These are phyloP conservation scores for Masticophis lateralis DNA, from an alignment of 2,797 vertebrate genomes.

Conservation along the genomic window DNA sequence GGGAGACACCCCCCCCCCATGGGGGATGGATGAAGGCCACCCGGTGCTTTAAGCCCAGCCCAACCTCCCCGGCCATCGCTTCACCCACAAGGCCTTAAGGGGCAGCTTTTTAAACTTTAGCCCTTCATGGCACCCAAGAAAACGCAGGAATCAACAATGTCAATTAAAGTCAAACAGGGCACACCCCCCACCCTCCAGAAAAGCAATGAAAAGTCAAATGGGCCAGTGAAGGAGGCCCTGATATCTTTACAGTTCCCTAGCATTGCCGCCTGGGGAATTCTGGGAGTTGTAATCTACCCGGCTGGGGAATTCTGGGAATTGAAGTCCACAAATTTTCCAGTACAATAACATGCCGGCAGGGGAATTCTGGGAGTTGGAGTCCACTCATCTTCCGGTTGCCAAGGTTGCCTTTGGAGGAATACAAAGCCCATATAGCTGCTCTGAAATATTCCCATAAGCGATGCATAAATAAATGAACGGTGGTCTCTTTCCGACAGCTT, in stretches of 20 bases:
- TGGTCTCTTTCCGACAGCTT: constrained; percentile 53
- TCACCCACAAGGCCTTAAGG: not conserved
- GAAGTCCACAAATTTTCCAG: not conserved
- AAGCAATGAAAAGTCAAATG: not conserved
- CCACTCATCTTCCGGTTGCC: not conserved
- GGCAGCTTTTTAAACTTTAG: not conserved
- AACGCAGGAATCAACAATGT: not conserved
- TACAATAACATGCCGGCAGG: not conserved
- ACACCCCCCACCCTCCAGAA: no score
- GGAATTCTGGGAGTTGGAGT: not conserved
- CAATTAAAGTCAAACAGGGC: not conserved
- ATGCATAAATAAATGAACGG: accelerated
- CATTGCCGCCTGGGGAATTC: no score
- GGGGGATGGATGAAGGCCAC: not conserved
- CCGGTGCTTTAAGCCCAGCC: no score
- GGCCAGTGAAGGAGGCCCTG: not conserved
- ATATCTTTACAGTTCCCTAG: not conserved
- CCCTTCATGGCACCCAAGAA: no score
- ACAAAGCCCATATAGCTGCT: no score
- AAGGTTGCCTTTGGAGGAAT: not conserved
- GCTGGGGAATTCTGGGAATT: not conserved
- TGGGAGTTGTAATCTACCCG: no score
- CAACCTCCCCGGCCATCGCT: not conserved
- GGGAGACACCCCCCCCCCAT: not conserved
- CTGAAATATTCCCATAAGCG: not conserved